Base-by-base conservation (phyloP, 2,888 invertebrate genomes). In the Drosophila nigricruria region DNA sequence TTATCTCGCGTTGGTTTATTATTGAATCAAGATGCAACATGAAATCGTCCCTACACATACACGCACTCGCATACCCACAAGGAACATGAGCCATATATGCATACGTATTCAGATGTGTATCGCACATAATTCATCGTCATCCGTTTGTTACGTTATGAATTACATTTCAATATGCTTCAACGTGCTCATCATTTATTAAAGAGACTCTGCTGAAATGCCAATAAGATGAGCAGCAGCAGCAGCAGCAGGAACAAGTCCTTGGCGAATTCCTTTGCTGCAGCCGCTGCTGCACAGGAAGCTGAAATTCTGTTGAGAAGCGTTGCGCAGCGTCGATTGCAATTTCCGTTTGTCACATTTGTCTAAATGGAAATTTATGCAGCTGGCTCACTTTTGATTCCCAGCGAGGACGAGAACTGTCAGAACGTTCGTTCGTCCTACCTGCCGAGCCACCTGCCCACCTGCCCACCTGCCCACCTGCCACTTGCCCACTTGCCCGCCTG, bases 261-360 rank as follows among this genome's bases (percentile, higher is more conserved):
- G 72, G 79, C 42, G 68, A 57, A 77, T 73, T 66, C 58, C 73
- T 50, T 40, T 38, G 38, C 18, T 54, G 32, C 49, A 63, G 23
- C 30, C n/a, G 14, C 42, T 50, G 45, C 45, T 56, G 45, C 42
- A 69, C 74, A 72, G 83, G 83, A 86, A 66, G 61, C 68, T 58
- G 66, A 70, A 73, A 73, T 73, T 59, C 81, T 80, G 76, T 61
- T 69, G 69, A 82, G 74, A 70, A 70, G 64, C 59, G 58, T 47
- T 52, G 43, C 65, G 52, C 61, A 68, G 75, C 64, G 70, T 67
- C 83, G 81, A 83, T 83, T 83, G 87, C 87, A 86, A 86, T 86
- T 84, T 84, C 83, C 83, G 86, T 79, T 84, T 86, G 83, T 79
- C 81, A 81, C 84, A 86, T 83, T 84, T 84, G 79, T 83, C 86